These are phyloP conservation scores for Empidonax traillii DNA, from an alignment of 2,113 vertebrate genomes.

Conservation along the genomic window DNA sequence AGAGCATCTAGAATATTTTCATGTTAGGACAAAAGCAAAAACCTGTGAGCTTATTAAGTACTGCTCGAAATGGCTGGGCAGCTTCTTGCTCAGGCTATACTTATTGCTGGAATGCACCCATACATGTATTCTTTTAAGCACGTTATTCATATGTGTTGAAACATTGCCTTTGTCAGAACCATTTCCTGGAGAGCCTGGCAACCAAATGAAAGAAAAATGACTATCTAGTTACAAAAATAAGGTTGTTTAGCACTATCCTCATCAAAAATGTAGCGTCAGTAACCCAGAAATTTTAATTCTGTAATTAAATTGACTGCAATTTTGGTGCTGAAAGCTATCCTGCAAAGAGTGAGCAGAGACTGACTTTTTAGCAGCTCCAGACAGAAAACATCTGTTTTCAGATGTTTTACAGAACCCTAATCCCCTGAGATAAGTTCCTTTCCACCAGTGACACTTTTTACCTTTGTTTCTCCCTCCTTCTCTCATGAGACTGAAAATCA, in stretches of 20 bases:
- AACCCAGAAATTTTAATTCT: neutral
- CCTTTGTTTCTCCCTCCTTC: neutral
- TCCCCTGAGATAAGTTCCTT: neutral
- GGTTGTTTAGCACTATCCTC: neutral
- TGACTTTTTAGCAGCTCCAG: neutral
- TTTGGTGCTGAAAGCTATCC: neutral
- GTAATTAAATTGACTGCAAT: neutral
- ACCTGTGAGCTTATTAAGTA: neutral
- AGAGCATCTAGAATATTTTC: neutral
- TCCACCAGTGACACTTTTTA: neutral
- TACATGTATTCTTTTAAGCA: neutral
- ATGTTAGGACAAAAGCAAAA: neutral
- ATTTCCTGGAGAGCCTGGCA: neutral
- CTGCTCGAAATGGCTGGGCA: neutral
- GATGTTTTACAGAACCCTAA: neutral
- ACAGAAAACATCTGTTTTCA: neutral
- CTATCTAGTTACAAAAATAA: neutral
- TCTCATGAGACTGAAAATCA: neutral
- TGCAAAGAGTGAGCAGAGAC: neutral
- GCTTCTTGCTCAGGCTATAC: neutral
- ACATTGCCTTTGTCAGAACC: neutral
- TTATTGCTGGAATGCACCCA: rapidly evolving
- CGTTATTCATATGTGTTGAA: neutral
- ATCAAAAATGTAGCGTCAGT: neutral
- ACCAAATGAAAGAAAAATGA: neutral